Evolutionary conservation across 2,888 invertebrate species (phyloP).

Genomic region (Belgica antarctica): DNA sequence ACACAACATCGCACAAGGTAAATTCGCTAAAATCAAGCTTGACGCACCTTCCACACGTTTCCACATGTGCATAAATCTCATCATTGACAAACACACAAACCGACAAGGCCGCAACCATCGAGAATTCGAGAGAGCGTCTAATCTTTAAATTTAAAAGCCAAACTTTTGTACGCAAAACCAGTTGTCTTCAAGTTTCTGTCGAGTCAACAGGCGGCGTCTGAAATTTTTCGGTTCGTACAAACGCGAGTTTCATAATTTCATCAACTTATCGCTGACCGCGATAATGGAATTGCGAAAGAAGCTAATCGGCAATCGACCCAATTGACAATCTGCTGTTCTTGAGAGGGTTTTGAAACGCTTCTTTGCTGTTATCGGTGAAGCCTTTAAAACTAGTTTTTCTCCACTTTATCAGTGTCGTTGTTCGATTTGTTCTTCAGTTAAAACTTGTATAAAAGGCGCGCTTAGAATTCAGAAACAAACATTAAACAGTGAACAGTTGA

Average conservation of each 20-base stretch:
- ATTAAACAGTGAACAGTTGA: not conserved
- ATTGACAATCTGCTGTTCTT: slow-evolving; percentile 1
- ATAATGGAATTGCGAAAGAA: slow-evolving; percentile 4
- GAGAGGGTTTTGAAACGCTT: not conserved
- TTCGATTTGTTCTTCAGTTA: not conserved
- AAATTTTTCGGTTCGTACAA: too few relatives aligned
- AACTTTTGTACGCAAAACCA: not conserved
- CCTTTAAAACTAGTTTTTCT: slow-evolving; percentile 8
- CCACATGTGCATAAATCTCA: too few relatives aligned
- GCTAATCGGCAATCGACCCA: not conserved
- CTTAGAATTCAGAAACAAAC: not conserved
- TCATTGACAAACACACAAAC: too few relatives aligned
- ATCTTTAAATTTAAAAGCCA: too few relatives aligned
- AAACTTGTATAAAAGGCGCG: not conserved
- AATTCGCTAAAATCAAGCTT: too few relatives aligned
- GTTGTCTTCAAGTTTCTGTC: not conserved
- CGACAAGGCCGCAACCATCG: too few relatives aligned
- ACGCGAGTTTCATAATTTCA: not conserved
- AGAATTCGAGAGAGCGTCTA: too few relatives aligned
- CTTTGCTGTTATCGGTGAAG: not conserved
- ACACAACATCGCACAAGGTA: too few relatives aligned
- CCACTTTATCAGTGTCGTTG: too few relatives aligned
- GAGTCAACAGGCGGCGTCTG: not conserved
- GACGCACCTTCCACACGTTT: too few relatives aligned
- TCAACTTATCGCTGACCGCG: not conserved